Evolutionary conservation across 2,888 invertebrate species (phyloP).

Genomic region (Nymphalis polychloros): DNA sequence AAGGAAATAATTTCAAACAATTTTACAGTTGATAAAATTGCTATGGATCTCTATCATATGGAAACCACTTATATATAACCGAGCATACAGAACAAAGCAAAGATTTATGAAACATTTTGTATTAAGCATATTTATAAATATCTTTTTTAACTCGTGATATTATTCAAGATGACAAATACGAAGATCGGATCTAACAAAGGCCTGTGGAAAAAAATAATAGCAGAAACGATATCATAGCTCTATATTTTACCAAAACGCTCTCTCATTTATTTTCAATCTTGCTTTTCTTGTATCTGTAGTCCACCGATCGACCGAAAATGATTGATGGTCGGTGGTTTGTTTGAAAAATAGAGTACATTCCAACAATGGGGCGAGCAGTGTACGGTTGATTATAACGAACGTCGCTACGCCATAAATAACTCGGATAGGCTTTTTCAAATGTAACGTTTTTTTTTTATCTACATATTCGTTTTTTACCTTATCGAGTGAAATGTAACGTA

Average conservation of each 20-base stretch:
- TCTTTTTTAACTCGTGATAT: background rate
- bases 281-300: constrained; percentile 8
- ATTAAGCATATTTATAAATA: background rate
- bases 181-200: background rate
- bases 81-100: no score
- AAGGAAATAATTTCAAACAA: no score
- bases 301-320: constrained; percentile 23
- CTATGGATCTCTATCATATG: no score
- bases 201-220: background rate
- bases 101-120: no score
- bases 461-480: no score
- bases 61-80: no score
- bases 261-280: constrained; percentile 10
- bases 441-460: background rate
- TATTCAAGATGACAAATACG: background rate
- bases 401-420: constrained; percentile 15
- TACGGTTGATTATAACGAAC: constrained; percentile 7
- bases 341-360: constrained; percentile 19
- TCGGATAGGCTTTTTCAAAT: background rate
- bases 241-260: background rate
- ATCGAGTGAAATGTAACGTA: no score
- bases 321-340: constrained; percentile 26
- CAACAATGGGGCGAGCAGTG: constrained; percentile 23
- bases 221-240: background rate
- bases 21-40: no score